phyloP scores from a whole-genome alignment of 2,888 invertebrate species.

The Chrysotoxum bicinctum region DNA sequence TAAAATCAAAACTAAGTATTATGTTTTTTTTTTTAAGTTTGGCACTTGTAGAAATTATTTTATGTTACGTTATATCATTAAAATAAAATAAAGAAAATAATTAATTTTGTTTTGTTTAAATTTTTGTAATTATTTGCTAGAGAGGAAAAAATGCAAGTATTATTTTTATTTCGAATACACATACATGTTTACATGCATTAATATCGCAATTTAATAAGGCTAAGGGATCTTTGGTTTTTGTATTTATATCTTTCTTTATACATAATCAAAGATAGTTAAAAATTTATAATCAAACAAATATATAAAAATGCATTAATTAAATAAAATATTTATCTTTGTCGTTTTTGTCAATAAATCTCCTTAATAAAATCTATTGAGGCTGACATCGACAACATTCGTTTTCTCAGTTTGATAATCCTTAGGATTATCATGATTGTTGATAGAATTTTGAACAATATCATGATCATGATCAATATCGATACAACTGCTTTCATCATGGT shows the following conservation, averaged over 20 bases:
- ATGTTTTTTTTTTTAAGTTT: slow-evolving; percentile 57
- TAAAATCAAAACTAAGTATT: slow-evolving; percentile 44
- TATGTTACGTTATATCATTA: slow-evolving; percentile 25
- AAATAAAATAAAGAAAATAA: background rate
- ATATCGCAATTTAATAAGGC: slow-evolving; percentile 72
- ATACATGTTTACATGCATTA: slow-evolving; percentile 31
- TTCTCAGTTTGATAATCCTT: slow-evolving; percentile 77
- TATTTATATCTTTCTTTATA: slow-evolving; percentile 33
- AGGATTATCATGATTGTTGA: slow-evolving; percentile 70
- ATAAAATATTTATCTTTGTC: slow-evolving; percentile 16
- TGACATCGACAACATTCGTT: slow-evolving; percentile 78
- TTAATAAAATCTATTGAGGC: slow-evolving; percentile 80
- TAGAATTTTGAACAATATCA: slow-evolving; percentile 73
- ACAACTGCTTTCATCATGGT: slow-evolving; percentile 64
- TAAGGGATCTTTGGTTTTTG: slow-evolving; percentile 55
- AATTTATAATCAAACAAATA: slow-evolving; percentile 18
- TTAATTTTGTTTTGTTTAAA: slow-evolving; percentile 1
- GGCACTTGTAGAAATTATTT: slow-evolving; percentile 70
- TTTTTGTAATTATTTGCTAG: slow-evolving; percentile 55
- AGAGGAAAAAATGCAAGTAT: slow-evolving; percentile 65
- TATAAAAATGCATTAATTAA: slow-evolving; percentile 13
- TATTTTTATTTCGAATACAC: slow-evolving; percentile 47
- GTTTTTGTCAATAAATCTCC: slow-evolving; percentile 78
- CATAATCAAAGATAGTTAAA: slow-evolving; percentile 47
- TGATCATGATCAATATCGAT: slow-evolving; percentile 71